Evolutionary conservation across 2,888 invertebrate genomes (phyloP), one percentile per base, ranked within the genome.

Genomic region (Drosophila kuntzei): DNA sequence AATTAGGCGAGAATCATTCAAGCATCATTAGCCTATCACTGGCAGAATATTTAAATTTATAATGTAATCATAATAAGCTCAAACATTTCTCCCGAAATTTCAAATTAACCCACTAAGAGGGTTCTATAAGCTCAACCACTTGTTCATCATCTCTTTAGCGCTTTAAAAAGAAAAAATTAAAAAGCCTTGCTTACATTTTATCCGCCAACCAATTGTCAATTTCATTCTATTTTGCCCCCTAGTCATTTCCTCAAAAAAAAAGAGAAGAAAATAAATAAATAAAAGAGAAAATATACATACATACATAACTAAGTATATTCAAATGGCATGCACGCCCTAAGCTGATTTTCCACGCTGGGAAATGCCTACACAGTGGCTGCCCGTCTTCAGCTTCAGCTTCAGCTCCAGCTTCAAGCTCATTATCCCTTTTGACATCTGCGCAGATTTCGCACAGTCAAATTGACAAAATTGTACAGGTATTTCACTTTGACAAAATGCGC

Each of bases 271-370:
- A 62, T n/a, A n/a, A n/a, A n/a, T n/a, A 43, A 65, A 22, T 43
- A 27, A 54, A 20, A 46, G 11, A 41, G 27, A 49, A 66, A 67
- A 47, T 61, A 34, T n/a, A 34, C 34, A n/a, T 16, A 59, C 27
- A 47, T 49, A 54, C 27, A 53, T 34, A 51, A 9, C 18, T 54
- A 59, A 73, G 67, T 74, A 72, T 74, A 84, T 83, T 81, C 73
- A 87, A 87, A 87, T 83, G 70, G 57, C 68, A 87, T 80, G 87
- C 73, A 78, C 85, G 81, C 76, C 81, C 70, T 87, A 84, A 83
- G 87, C 83, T 84, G 85, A 83, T 87, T 83, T 83, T 73, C 65
- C 50, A 53, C 60, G 61, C 58, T 61, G 64, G 43, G 43, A 81
- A 79, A 66, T 44, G 58, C 57, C 54, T 51, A 57, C 29, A 55